Evolutionary conservation across 2,113 vertebrate genomes (phyloP).

Genomic region (Scolopax mira): DNA sequence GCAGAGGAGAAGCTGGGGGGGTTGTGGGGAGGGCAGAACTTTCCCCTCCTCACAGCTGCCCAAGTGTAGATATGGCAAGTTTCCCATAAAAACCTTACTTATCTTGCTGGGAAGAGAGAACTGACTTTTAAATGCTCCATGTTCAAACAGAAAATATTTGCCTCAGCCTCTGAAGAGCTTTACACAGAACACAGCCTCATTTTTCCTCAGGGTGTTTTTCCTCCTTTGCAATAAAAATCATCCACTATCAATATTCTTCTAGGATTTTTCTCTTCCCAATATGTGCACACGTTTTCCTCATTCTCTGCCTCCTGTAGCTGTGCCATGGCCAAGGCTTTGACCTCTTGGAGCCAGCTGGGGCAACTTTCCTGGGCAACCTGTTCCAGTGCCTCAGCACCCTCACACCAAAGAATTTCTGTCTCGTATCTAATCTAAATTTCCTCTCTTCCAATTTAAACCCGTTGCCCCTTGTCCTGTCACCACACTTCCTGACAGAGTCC

Average conservation of each 20-base stretch:
- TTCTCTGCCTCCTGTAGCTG: neutral
- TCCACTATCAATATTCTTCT: neutral
- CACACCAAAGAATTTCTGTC: no score
- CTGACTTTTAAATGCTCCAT: neutral
- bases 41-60: neutral
- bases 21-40: neutral
- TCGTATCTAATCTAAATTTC: no score
- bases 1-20: neutral
- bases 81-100: neutral
- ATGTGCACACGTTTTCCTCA: neutral
- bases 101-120: neutral
- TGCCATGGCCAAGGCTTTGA: neutral
- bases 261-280: neutral
- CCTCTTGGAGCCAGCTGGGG: neutral
- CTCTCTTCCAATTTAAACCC: no score
- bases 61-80: neutral
- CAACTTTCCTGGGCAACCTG: no score
- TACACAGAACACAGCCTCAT: neutral
- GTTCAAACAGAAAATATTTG: neutral
- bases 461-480: no score
- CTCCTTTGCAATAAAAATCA: neutral
- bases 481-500: no score
- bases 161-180: neutral
- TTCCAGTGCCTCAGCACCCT: no score
- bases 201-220: neutral